Evolutionary conservation across 2,888 invertebrate species (phyloP), one percentile per base, ranked within the genome.

Genomic region (Petrophora chlorosata): DNA sequence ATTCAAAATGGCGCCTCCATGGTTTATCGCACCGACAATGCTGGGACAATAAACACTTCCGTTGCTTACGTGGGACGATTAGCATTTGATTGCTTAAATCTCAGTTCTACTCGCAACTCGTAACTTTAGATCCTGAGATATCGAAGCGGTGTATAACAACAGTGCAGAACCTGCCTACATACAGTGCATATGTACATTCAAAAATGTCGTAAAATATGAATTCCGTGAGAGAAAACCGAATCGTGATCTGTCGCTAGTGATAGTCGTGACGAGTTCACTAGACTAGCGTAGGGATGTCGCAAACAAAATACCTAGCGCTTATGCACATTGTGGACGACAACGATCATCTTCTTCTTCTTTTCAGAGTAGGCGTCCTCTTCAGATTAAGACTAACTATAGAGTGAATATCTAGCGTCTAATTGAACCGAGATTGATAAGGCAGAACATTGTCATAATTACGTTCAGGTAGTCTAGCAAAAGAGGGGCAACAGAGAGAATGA

Each of bases 1-100:
- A 82, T 83, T 73, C 86, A 85, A 87, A 79, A 89, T 87, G 90
- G 90, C 89, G 90, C 87, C 85, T 79, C 68, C 56, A 61, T 70
- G 70, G 67, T 80, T 82, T 85, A 85, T 83, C 74, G 71, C 76
- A 67, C 70, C 68, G 42, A 25, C 41, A 26, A n/a, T 10, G 8
- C 25, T 30, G 43, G 40, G 41, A 50, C 71, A 79, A 78, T 78
- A 73, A 72, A 73, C 73, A 72, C 69, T 73, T 77, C 76, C 76
- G 74, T 62, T 70, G 65, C 63, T 61, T 81, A 83, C 83, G 83
- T 83, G 82, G 70, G 65, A 67, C 64, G 73, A 80, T 85, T 84
- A 78, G 64, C 67, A 70, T 76, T 69, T 60, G 57, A 65, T 43
- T 50, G 36, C 29, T 38, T 62, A 47, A 50, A 49, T 49, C 19